These are phyloP conservation scores for Lethenteron reissneri DNA, from an alignment of 2,113 vertebrate genomes.

Conservation along the genomic window DNA sequence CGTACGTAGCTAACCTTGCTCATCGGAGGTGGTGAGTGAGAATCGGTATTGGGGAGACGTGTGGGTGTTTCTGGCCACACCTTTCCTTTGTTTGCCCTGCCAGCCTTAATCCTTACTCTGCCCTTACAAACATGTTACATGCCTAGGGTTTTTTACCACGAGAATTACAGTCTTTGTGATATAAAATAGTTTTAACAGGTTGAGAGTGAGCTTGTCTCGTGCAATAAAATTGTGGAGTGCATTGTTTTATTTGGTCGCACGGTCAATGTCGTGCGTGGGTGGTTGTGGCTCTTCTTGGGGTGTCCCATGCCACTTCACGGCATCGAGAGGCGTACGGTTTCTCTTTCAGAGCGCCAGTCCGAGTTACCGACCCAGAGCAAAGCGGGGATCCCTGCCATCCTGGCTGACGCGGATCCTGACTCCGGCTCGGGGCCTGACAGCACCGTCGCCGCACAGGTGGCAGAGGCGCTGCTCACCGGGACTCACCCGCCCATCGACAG, in stretches of 20 bases:
- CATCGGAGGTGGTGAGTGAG: too few relatives aligned
- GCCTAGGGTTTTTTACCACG: too few relatives aligned
- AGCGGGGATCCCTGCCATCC: constrained; percentile 83
- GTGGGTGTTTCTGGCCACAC: too few relatives aligned
- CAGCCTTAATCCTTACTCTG: too few relatives aligned
- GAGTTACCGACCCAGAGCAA: constrained; percentile 93
- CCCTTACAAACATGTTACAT: too few relatives aligned
- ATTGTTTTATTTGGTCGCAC: background rate
- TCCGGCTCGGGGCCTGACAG: constrained; percentile 94
- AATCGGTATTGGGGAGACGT: too few relatives aligned
- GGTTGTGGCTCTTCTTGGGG: constrained; percentile 6
- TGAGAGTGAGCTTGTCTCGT: background rate
- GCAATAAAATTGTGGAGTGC: background rate
- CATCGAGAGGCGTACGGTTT: too few relatives aligned
- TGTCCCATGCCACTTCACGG: background rate
- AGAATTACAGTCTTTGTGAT: too few relatives aligned
- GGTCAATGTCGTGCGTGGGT: background rate
- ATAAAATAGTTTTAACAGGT: too few relatives aligned
- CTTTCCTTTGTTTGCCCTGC: too few relatives aligned
- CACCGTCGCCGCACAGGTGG: constrained; percentile 88
- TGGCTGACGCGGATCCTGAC: constrained; percentile 86
- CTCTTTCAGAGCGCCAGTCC: constrained; percentile 59
- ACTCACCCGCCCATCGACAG: constrained; percentile 88
- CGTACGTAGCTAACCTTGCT: background rate
- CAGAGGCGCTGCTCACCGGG: constrained; percentile 77